phyloP scores from a whole-genome alignment of 2,113 vertebrate genomes.

The Thalassarche chlororhynchos region DNA sequence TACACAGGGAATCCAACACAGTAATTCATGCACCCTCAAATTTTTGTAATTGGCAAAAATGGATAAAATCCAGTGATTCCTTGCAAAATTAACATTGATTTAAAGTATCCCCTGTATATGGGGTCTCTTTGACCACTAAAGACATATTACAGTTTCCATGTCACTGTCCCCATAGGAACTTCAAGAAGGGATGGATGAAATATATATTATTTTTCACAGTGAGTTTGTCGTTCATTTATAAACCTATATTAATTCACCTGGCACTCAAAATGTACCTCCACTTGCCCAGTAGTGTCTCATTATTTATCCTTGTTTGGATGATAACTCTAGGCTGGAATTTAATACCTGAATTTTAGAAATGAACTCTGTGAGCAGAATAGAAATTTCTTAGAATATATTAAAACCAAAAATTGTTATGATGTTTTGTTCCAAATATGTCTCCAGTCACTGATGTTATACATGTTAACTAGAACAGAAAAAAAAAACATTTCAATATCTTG shows the following conservation, averaged over 20 bases:
- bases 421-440: background rate
- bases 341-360: background rate
- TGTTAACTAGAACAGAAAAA: background rate
- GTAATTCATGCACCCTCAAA: background rate
- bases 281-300: background rate
- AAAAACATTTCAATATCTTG: background rate
- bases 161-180: background rate
- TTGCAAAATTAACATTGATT: background rate
- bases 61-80: background rate
- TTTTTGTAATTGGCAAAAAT: background rate
- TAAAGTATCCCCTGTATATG: background rate
- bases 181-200: background rate
- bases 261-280: background rate
- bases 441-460: background rate
- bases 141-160: background rate
- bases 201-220: background rate
- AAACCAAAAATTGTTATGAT: background rate
- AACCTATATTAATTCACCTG: background rate
- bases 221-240: background rate
- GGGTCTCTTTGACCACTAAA: background rate
- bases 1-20: background rate
- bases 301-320: background rate
- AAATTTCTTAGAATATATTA: background rate
- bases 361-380: background rate
- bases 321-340: background rate